Conservation (phyloP, 2,797 vertebrate species). For the Buceros bicornis region DNA sequence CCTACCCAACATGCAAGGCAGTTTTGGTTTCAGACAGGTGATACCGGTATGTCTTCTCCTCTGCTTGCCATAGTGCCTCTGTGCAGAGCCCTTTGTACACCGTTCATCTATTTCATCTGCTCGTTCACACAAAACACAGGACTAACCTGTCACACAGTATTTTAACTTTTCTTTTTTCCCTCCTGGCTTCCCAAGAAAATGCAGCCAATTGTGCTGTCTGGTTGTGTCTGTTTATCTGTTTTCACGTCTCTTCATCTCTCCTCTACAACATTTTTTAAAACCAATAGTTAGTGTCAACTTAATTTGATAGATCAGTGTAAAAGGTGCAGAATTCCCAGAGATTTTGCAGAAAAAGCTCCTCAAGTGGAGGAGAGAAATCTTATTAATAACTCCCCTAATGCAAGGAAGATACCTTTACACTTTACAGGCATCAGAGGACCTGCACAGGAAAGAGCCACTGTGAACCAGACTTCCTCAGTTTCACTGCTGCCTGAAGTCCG, state of each 20-base stretch:
- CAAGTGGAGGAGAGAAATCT: background rate
- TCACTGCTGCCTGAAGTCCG: background rate
- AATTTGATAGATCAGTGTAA: background rate
- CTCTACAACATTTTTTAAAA: background rate
- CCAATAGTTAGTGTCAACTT: accelerated
- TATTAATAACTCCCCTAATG: background rate
- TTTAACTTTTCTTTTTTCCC: background rate
- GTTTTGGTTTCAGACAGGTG: background rate
- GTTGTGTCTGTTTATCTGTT: background rate
- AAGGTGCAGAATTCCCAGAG: background rate
- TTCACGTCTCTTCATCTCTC: background rate
- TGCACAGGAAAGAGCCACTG: background rate
- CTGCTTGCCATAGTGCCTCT: accelerated
- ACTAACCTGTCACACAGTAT: background rate
- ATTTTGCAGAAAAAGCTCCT: background rate
- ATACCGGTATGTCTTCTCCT: accelerated
- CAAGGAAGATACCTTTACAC: background rate
- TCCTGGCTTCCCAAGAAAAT: background rate
- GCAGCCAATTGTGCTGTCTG: accelerated
- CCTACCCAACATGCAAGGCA: accelerated
- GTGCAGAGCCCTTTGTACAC: background rate
- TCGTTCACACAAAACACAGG: background rate
- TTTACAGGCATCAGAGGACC: background rate
- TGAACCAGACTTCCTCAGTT: background rate
- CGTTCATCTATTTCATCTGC: background rate